Base-by-base conservation (phyloP, 2,113 vertebrate genomes). In the Lutjanus erythropterus region DNA sequence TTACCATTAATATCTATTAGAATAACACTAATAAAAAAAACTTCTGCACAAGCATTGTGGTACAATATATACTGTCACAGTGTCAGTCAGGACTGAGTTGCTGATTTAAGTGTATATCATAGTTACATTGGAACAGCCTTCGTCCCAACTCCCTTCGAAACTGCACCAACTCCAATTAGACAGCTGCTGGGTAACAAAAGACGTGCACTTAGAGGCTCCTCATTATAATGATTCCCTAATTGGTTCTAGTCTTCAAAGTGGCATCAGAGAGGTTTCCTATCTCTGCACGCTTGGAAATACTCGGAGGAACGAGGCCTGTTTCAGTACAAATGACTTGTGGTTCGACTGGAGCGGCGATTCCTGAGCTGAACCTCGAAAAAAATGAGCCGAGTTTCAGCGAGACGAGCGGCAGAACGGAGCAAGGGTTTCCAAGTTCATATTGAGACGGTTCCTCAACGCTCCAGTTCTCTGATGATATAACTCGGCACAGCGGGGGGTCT, bases 211-310 rank as follows among this genome's bases (percentile, higher is more conserved):
- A 90, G 83, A 89, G 85, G 74, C 87, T 86, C 66, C 89, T 93
- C 88, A 83, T 94, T 88, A 91, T 86, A 77, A 87, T 81, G 88
- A 90, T 70, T 83, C 85, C 71, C 86, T 89, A 91, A 94, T 92
- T 93, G 90, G 81, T 89, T 92, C 80, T 75, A 75, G 83, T 79
- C 86, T 93, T 91, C 72, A 87, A 85, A 92, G 89, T 86, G 81
- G 82, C 65, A 90, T 82, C 72, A 64, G 70, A 73, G 80, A 80
- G 64, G 76, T 65, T 86, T 88, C 67, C 84, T 71, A 56, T 88
- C 81, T 71, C 55, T 9, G 53, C 70, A 39, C 0, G 16, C 61
- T 46, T 42, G 39, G 85, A 78, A 82, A 86, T 76, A 68, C 78
- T 85, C 60, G 0, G 29, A 80, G 77, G 71, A 44, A 55, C 9